phyloP scores from a whole-genome alignment of 1,140 invertebrate species.

The Eubasilissa regina region DNA sequence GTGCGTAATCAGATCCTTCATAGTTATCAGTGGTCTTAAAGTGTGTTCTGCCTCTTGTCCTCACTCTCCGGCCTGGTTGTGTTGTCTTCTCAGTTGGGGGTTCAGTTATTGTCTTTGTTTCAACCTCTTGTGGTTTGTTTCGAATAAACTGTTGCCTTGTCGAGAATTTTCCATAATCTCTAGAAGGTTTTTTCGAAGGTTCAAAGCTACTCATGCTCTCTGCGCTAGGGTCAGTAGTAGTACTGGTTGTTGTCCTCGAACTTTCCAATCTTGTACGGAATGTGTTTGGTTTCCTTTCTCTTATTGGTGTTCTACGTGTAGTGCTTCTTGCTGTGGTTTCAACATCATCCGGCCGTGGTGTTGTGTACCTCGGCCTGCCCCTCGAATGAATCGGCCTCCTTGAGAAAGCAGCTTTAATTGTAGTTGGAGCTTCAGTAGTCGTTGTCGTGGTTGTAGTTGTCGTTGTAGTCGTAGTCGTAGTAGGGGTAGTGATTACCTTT shows the following conservation, averaged over 20 bases:
- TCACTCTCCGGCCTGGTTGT: slow-evolving; percentile 63
- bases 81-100: slow-evolving; percentile 65
- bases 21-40: slow-evolving; percentile 62
- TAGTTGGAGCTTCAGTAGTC: slow-evolving; percentile 66
- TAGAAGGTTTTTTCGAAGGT: slow-evolving; percentile 56
- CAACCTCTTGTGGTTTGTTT: slow-evolving; percentile 66
- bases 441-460: slow-evolving; percentile 65
- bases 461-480: slow-evolving; percentile 60
- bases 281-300: slow-evolving; percentile 68
- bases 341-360: slow-evolving; percentile 63
- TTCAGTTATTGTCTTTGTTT: slow-evolving; percentile 70
- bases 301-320: slow-evolving; percentile 67
- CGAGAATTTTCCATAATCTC: slow-evolving; percentile 56
- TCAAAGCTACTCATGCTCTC: slow-evolving; percentile 42
- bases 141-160: slow-evolving; percentile 60
- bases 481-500: slow-evolving; percentile 57
- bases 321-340: slow-evolving; percentile 65
- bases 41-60: slow-evolving; percentile 67
- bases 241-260: slow-evolving; percentile 43
- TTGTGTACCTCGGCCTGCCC: slow-evolving; percentile 67
- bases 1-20: slow-evolving; percentile 48
- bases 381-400: slow-evolving; percentile 59
- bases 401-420: slow-evolving; percentile 56
- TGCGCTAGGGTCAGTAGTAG: slow-evolving; percentile 47
- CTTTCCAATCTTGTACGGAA: slow-evolving; percentile 60